These are phyloP conservation scores for Diabrotica virgifera DNA, from an alignment of 1,140 invertebrate species.

Conservation along the genomic window DNA sequence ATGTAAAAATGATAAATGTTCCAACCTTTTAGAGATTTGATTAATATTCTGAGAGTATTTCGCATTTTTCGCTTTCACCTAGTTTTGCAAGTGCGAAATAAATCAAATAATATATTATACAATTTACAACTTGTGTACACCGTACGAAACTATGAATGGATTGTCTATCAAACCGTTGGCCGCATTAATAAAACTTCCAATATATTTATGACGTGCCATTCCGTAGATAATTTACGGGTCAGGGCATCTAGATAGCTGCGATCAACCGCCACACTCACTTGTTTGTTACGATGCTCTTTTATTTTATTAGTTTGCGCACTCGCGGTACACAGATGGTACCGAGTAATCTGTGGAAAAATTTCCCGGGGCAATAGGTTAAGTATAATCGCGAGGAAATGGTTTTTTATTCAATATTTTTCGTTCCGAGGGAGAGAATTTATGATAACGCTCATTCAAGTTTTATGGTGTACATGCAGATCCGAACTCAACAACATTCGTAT, in stretches of 20 bases:
- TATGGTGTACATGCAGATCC: too few species aligned
- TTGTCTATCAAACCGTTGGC: slow-evolving; percentile 35
- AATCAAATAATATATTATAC: background rate
- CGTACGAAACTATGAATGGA: slow-evolving; percentile 36
- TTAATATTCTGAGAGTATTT: too few species aligned
- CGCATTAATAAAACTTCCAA: slow-evolving; percentile 43
- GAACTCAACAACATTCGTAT: too few species aligned
- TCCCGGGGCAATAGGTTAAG: slow-evolving; percentile 5
- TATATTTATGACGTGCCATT: slow-evolving; percentile 45
- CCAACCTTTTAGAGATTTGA: too few species aligned
- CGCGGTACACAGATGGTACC: slow-evolving; percentile 8
- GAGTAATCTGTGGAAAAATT: slow-evolving; percentile 16
- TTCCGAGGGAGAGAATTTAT: too few species aligned
- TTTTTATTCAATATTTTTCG: slow-evolving; percentile 1
- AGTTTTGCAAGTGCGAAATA: background rate
- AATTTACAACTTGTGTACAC: too few species aligned
- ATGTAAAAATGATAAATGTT: too few species aligned
- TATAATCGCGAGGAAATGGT: slow-evolving; percentile 11
- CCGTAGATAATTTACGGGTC: slow-evolving; percentile 43
- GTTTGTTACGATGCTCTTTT: slow-evolving; percentile 9
- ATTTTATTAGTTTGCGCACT: slow-evolving; percentile 1
- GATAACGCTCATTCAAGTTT: slow-evolving; percentile 4
- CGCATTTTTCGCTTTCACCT: too few species aligned
- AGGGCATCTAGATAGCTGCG: slow-evolving; percentile 36
- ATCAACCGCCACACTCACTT: slow-evolving; percentile 33